Conservation (phyloP, 2,113 vertebrate species). For the Nesospiza acunhae region DNA sequence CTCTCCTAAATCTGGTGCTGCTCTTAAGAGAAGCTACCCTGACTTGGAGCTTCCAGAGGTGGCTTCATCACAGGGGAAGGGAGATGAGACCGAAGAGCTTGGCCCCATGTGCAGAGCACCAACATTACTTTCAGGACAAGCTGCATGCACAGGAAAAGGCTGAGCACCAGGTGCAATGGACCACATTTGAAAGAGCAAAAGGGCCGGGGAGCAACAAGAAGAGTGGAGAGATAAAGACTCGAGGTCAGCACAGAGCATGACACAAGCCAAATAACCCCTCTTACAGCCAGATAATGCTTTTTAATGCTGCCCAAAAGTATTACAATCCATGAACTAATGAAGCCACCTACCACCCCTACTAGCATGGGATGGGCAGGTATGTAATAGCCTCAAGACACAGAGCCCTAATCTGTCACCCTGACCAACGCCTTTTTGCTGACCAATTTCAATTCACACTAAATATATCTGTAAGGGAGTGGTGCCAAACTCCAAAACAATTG, state of each 20-base stretch:
- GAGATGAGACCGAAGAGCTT: not conserved
- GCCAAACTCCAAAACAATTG: conserved; percentile 26
- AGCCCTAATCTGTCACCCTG: conserved; percentile 11
- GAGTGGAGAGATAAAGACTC: not conserved
- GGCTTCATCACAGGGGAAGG: not conserved
- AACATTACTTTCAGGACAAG: not conserved
- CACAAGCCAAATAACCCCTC: not conserved
- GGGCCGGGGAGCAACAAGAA: not conserved
- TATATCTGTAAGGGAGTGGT: not conserved
- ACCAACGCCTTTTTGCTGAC: not conserved
- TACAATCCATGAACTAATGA: not conserved
- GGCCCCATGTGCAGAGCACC: not conserved
- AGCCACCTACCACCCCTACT: not conserved
- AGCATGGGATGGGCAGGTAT: not conserved
- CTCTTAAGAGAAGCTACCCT: not conserved
- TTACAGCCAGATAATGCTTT: not conserved
- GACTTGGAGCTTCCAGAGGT: not conserved
- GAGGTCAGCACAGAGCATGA: not conserved
- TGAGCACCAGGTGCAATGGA: not conserved
- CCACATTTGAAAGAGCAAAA: not conserved
- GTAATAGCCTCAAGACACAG: not conserved
- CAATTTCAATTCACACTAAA: conserved; percentile 21
- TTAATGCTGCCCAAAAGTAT: not conserved
- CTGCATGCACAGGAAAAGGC: not conserved
- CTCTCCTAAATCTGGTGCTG: not conserved